Evolutionary conservation across 2,888 invertebrate species (phyloP), one percentile per base, ranked within the genome.

Genomic region (Hemaris fuciformis): DNA sequence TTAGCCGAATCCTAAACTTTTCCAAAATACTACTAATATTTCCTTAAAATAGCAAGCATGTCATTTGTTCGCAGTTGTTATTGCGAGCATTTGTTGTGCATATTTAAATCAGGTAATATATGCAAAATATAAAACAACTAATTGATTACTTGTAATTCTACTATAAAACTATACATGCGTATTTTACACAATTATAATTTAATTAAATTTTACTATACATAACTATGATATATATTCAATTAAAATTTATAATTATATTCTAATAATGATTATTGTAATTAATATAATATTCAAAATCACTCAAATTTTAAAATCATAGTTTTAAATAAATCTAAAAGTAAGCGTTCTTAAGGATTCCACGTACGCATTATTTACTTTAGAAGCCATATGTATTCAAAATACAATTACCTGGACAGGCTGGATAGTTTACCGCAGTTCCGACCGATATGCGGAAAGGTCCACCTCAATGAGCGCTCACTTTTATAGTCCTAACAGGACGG

Each of bases 61-160:
- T 31, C 1, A 10, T 18, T 27, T 31, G 10, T 10, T 10, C 27
- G 18, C 31, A 53, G 53, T 3, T 53, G 53, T 18, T 4, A 4
- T 53, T 31, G 31, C 31, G 8, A 18, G 18, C 18, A 18, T 31
- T 7, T 18, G 4, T 25, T 27, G 31, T 18, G 53, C 53, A 53
- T 53, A 53, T 31, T 53, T 31, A 31, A 53, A 53, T 53, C 53
- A 53, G 53, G 53, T 18, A 53, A 53, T 53, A 53, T 53, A 53
- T 53, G 53, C 53, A 15, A 31, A 20, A 27, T 18, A 10, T 10
- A 27, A 23, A n/a, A 48, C n/a, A 53, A 31, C 48, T 53, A 48
- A 27, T 6, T 27, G 7, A 15, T 31, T 27, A 48, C 18, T 20
- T 53, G 18, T 8, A 53, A 10, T 18, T 18, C 15, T 18, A 18